Base-by-base conservation (phyloP, 2,888 invertebrate species). In the Lamellibrachia columna region DNA sequence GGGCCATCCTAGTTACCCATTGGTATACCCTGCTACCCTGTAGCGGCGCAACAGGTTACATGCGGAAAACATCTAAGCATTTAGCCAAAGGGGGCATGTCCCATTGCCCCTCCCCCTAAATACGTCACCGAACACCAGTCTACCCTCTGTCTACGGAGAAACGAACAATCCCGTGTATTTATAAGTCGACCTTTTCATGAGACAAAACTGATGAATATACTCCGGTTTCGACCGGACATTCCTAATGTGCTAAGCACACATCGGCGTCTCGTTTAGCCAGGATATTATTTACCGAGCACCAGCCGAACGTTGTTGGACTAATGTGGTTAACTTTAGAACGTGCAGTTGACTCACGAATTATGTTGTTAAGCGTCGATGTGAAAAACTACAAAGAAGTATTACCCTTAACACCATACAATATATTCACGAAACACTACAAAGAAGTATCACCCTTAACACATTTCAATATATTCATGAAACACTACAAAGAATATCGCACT, bases 261-360 rank as follows among this genome's bases (percentile, higher is more conserved):
- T 15, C 6, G 22, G 22, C 75, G 75, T 75, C 75, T 75, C 75
- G 75, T 75, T 75, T 75, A 75, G 15, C 75, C 22, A 22, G 22
- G 22, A 75, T 6, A 2, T 75, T 75, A 75, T 75, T 15, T 75
- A 6, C 15, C 75, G 75, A 75, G 75, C 6, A 75, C 22, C 6
- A 75, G 75, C 15, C 75, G 75, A 75, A 75, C 75, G 22, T 75
- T 75, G 75, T 75, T 75, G 75, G 15, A 22, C 75, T n/a, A 75
- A 75, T n/a, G 22, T n/a, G 8, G 55, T 55, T 55, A 55, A 55
- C 2, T 55, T 55, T 9, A 55, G 55, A 9, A 55, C 7, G 1
- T 75, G n/a, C n/a, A 75, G 75, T 75, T 75, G 75, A 75, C 75
- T 15, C 75, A 75, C 75, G 75, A 75, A 75, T 75, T 75, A 75